Base-by-base conservation (phyloP, 37 sponge, comb jelly and placozoan genomes). In the Cladorhizidae sp. region DNA sequence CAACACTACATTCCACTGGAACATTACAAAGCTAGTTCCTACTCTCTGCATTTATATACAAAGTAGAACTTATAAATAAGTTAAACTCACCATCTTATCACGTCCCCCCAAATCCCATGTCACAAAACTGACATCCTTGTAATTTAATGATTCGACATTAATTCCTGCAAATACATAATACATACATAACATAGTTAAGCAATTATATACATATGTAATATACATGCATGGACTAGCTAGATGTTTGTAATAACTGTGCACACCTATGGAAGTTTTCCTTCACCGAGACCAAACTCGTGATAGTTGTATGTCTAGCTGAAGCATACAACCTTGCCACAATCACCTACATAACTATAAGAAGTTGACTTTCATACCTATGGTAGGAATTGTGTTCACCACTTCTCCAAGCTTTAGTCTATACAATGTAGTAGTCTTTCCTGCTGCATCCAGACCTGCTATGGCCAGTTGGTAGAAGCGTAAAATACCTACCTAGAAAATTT, bases 381-480 rank as follows among this genome's bases (percentile, higher is more conserved):
- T 95, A 2, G 96, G 96, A 21, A 95, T 95, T 28, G 90, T 89
- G 1, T 92, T 95, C 38, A 95, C 90, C 28, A 91, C 90, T 33
- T 95, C 96, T 50, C 96, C 96, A 23, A 95, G 67, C 70, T 89
- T 95, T 26, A 95, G 87, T 77, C 89, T 89, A 76, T 95, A 95
- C n/a, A 95, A 76, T 17, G 88, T 79, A n/a, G 96, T 91, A 6
- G 96, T 95, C 67, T 95, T 95, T 26, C 96, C 96, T 31, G 92
- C 87, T 37, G 92, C 96, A 83, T 95, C 96, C 14, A 95, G 81
- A n/a, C 93, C 93, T 93, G 11, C 5, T 29, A 22, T 14, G 12
- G 5, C n/a, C n/a, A 15, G 25, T 15, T 35, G 33, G 15, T 58
- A 32, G 26, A 26, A 14, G n/a, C n/a, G n/a, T n/a, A n/a, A n/a